Evolutionary conservation across 1,140 invertebrate genomes (phyloP).

Genomic region (Drosophila sechellia): DNA sequence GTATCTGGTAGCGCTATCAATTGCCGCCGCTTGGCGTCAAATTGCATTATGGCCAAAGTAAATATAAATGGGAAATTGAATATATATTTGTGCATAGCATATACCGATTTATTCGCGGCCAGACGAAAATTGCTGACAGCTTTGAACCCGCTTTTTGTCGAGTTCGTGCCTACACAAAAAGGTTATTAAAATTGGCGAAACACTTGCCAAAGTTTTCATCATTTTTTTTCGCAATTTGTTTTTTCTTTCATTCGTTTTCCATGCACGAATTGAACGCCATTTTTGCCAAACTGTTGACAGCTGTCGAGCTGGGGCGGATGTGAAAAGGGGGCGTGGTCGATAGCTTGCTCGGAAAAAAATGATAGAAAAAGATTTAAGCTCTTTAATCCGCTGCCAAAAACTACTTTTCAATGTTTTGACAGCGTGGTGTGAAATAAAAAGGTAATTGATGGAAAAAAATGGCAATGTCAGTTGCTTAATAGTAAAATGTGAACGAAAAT

Average conservation of each 20-base stretch:
- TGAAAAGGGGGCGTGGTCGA: not conserved
- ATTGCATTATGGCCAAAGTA: slow-evolving; percentile 65
- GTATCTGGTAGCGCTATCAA: slow-evolving; percentile 49
- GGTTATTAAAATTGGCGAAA: slow-evolving; percentile 56
- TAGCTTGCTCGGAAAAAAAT: not conserved
- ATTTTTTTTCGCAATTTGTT: slow-evolving; percentile 29
- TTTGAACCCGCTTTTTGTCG: slow-evolving; percentile 19
- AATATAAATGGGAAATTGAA: slow-evolving; percentile 70
- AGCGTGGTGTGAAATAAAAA: slow-evolving; percentile 66
- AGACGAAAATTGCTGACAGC: slow-evolving; percentile 42
- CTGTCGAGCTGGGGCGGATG: slow-evolving; percentile 32
- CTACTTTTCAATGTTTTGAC: slow-evolving; percentile 65
- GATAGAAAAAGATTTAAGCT: slow-evolving; percentile 49
- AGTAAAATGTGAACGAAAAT: slow-evolving; percentile 6
- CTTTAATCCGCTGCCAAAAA: slow-evolving; percentile 66
- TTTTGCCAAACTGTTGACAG: slow-evolving; percentile 71
- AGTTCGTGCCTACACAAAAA: slow-evolving; percentile 48
- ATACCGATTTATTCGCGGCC: slow-evolving; percentile 28
- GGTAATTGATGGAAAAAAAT: slow-evolving; percentile 39
- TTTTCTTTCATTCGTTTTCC: slow-evolving; percentile 41
- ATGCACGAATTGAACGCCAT: slow-evolving; percentile 58
- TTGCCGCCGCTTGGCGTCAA: slow-evolving; percentile 60
- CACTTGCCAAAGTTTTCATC: slow-evolving; percentile 47
- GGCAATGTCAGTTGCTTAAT: slow-evolving; percentile 13
- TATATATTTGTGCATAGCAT: slow-evolving; percentile 46